Evolutionary conservation across 2,888 invertebrate genomes (phyloP).

Genomic region (Mongoloraphidia duomilia): DNA sequence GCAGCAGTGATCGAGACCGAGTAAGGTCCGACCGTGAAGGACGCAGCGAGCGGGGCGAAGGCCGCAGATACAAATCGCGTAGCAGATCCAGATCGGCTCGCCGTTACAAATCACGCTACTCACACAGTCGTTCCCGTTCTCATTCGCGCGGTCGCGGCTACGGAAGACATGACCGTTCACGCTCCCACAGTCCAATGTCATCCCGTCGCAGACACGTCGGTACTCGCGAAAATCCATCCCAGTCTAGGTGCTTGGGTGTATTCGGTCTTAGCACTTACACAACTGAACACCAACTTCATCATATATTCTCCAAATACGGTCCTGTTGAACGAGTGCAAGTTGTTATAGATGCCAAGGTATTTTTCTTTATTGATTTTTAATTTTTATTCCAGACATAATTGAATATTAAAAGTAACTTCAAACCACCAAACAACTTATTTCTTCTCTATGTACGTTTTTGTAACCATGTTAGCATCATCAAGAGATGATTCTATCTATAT

Average conservation of each 20-base stretch:
- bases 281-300: conserved; percentile 79
- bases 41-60: conserved; percentile 22
- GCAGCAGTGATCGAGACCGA: conserved; percentile 27
- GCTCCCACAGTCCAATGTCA: conserved; percentile 72
- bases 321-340: conserved; percentile 85
- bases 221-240: conserved; percentile 74
- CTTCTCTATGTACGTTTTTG: no score
- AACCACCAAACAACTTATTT: no score
- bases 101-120: conserved; percentile 40
- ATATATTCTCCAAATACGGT: conserved; percentile 86
- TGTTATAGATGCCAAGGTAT: conserved; percentile 88
- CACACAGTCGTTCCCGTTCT: conserved; percentile 48
- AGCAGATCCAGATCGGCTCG: conserved; percentile 47
- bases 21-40: conserved; percentile 26
- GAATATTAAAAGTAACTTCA: conserved; percentile 9
- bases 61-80: conserved; percentile 31
- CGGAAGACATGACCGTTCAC: conserved; percentile 42
- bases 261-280: conserved; percentile 91
- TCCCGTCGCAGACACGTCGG: conserved; percentile 63
- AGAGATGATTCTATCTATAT: no score
- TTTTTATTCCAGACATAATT: conserved; percentile 17
- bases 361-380: conserved; percentile 5
- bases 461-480: no score
- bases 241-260: conserved; percentile 82
- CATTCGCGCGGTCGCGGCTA: conserved; percentile 45